phyloP scores from a whole-genome alignment of 1,140 invertebrate genomes.

The Drosophila willistoni region DNA sequence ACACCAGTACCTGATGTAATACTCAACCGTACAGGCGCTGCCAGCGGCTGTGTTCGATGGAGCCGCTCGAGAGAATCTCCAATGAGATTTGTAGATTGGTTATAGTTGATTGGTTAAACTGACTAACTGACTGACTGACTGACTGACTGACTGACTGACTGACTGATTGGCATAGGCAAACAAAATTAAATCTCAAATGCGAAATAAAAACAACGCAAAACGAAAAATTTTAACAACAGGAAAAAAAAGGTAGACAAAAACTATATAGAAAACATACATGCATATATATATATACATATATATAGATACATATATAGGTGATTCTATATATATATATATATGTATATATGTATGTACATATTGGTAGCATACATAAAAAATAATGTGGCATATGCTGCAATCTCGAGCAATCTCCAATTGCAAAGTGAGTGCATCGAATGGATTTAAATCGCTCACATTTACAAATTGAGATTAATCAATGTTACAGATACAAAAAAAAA shows the following conservation, averaged over 20 bases:
- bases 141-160: not conserved
- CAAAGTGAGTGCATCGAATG: slow-evolving; percentile 81
- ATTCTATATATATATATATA: slow-evolving; percentile 30
- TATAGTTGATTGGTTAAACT: not conserved
- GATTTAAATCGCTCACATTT: slow-evolving; percentile 79
- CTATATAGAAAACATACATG: slow-evolving; percentile 6
- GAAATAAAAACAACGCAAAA: slow-evolving; percentile 13
- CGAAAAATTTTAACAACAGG: slow-evolving; percentile 30
- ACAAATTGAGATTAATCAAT: slow-evolving; percentile 83
- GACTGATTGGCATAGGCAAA: slow-evolving; percentile 14
- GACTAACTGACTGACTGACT: too few relatives aligned
- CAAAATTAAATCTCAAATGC: slow-evolving; percentile 5
- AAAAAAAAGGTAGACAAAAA: slow-evolving; percentile 22
- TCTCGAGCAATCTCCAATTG: slow-evolving; percentile 83
- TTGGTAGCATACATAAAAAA: slow-evolving; percentile 58
- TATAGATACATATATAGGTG: slow-evolving; percentile 26
- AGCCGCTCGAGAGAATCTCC: not conserved
- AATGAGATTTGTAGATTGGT: not conserved
- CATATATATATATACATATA: slow-evolving; percentile 37
- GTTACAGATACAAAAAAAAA: slow-evolving; percentile 63
- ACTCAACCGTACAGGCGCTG: slow-evolving; percentile 88
- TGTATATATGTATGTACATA: slow-evolving; percentile 78
- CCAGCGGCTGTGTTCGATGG: slow-evolving; percentile 1
- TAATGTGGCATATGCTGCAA: slow-evolving; percentile 78
- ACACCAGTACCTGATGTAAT: slow-evolving; percentile 99